Evolutionary conservation across 2,888 invertebrate genomes (phyloP), one percentile per base, ranked within the genome.

Genomic region (Ophion costatus): DNA sequence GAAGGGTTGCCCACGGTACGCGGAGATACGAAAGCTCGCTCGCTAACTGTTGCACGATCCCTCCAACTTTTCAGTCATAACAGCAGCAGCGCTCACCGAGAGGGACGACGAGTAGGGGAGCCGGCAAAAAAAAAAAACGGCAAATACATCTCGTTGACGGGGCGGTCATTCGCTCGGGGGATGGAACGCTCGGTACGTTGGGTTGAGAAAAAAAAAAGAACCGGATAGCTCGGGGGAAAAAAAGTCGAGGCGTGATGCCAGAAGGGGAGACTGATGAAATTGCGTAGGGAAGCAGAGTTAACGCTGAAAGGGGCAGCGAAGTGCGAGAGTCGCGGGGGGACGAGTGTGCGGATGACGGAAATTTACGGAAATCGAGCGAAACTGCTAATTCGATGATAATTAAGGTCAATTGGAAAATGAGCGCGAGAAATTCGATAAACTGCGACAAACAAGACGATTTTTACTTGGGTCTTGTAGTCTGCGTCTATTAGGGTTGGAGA

Each of bases 11-110:
- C 61, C n/a, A 17, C n/a, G n/a, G 45, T 7, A 59, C 63, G 29
- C 33, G 64, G 56, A 75, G 56, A 66, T 56, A 29, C 29, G 29
- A 63, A 75, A 75, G 45, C 63, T 73, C 64, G 51, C 29, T 33
- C 45, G 24, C 74, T 61, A 42, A 63, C 75, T 75, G 63, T 63
- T 63, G 67, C 79, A 64, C 75, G 75, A 66, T 56, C 75, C 51
- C 75, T 66, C 75, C 42, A 75, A 56, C 64, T 64, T 75, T 75
- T 75, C 29, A 64, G 64, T 66, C 75, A 66, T 66, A 64, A 51
- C 75, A 56, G 56, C 63, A 75, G 24, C 63, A 38, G 69, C 69
- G 63, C 82, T 14, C n/a, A 29, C 74, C 59, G 74, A 63, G 74
- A 45, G 45, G 63, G 45, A 22, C 45, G 45, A 74, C 10, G 45